A percentile compares a stretch with the other conserved stretches of the same genome.
phyloP scores from a whole-genome alignment of 64 coral and sea anemone species.

The Anthopleura sola region DNA sequence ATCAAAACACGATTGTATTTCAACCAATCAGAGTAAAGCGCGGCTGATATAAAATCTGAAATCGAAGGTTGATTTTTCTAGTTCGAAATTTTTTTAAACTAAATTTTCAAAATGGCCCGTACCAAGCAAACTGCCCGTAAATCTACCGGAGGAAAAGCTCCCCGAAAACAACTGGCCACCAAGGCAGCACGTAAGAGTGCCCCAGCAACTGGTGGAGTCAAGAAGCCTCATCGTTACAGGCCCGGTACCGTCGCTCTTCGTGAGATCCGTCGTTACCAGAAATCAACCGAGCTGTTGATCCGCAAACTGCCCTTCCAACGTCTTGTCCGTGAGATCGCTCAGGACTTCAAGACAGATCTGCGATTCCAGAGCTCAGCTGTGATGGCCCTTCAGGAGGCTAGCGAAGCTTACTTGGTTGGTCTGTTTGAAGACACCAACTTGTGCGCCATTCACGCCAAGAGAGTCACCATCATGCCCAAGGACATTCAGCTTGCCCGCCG shows the following conservation, averaged over 20 bases:
- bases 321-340: slow-evolving; percentile 76
- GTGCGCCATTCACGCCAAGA: slow-evolving; percentile 86
- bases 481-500: slow-evolving; percentile 85
- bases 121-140: slow-evolving; percentile 68
- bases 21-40: background rate
- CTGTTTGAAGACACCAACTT: slow-evolving; percentile 87
- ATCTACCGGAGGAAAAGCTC: slow-evolving; percentile 64
- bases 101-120: slow-evolving; percentile 33
- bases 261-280: slow-evolving; percentile 80
- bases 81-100: background rate
- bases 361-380: slow-evolving; percentile 77
- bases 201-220: slow-evolving; percentile 72
- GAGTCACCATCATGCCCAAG: slow-evolving; percentile 77
- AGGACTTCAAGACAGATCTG: slow-evolving; percentile 79
- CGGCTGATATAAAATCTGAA: background rate
- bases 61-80: background rate
- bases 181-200: slow-evolving; percentile 81
- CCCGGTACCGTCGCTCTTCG: slow-evolving; percentile 81
- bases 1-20: background rate
- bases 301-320: slow-evolving; percentile 77
- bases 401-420: slow-evolving; percentile 81
- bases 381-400: slow-evolving; percentile 82
- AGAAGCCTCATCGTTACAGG: slow-evolving; percentile 86
- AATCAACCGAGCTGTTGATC: slow-evolving; percentile 70
- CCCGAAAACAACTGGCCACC: slow-evolving; percentile 73